Evolutionary conservation across 2,113 vertebrate genomes (phyloP), one percentile per base, ranked within the genome.

Genomic region (Atherinomorus stipes): DNA sequence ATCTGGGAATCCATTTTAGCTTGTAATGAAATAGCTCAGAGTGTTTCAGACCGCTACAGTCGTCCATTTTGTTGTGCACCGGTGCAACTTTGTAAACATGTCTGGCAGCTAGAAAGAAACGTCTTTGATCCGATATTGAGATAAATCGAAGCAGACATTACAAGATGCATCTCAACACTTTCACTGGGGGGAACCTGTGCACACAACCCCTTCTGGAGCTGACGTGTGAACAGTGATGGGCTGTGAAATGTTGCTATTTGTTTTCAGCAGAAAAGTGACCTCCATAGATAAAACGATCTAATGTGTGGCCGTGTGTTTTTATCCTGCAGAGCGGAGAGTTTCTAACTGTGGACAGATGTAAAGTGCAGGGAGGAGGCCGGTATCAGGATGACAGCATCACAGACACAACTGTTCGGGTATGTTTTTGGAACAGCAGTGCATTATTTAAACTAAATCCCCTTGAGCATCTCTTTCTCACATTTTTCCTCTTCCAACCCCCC

Each of bases 301-400:
- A 61, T 31, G 26, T 64, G 16, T 74, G 13, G 2, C 8, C 37
- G 2, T 74, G 16, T 76, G 44, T 65, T 0, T 80, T 70, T 74
- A 15, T 50, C 44, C 42, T 62, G 34, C 84, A 92, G 91, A 90
- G 72, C 59, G 90, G 87, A 34, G 93, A 94, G 25, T 91, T 92
- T 76, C 78, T 92, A 38, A 88, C 89, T 1, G 84, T 91, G 77
- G 93, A 93, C 47, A 92, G 86, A 87, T 91, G 91, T 85, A 92
- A 92, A 87, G 71, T 80, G 8, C 86, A 89, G 31, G 31, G 31
- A 56, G 84, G 80, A 8, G 53, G 84, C 38, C 84, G 91, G 8
- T 88, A 90, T 79, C 91, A 87, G 45, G 93, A 93, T 10, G 91
- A 94, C 78, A 76, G 79, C 57, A n/a, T 81, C 67, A 60, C 65